Conservation (phyloP, 2,113 vertebrate species). For the Formicarius rufipectus region DNA sequence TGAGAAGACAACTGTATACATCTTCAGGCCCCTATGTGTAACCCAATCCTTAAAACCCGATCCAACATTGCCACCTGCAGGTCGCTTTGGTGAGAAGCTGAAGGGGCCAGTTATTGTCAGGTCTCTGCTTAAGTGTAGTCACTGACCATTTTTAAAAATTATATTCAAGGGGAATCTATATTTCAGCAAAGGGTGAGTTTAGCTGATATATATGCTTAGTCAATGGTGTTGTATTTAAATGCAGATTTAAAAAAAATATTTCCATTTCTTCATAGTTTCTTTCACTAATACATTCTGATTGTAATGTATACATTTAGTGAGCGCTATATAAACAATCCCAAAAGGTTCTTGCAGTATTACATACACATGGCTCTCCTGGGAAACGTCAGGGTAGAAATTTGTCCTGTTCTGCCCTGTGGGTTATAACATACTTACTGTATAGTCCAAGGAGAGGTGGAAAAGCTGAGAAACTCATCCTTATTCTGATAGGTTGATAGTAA, state of each 20-base stretch:
- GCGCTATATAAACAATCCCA: neutral
- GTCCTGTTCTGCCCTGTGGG: neutral
- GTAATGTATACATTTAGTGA: neutral
- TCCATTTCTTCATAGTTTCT: neutral
- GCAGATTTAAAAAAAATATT: neutral
- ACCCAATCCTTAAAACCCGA: neutral
- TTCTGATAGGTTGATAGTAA: neutral
- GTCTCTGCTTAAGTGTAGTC: neutral
- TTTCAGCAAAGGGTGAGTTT: neutral
- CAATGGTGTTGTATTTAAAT: neutral
- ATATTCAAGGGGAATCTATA: neutral
- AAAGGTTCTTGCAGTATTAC: neutral
- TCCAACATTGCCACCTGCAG: constrained; percentile 62
- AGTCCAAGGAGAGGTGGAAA: neutral
- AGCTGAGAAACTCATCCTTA: neutral
- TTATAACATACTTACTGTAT: neutral
- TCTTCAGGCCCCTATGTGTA: fast-evolving
- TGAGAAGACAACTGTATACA: fast-evolving
- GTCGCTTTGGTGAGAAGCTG: neutral
- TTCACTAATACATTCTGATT: neutral
- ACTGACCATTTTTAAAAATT: neutral
- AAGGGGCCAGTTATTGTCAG: neutral
- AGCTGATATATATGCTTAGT: neutral
- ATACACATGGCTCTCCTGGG: neutral
- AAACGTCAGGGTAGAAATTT: neutral